Conservation (phyloP, 2,113 vertebrate genomes). For the Chaenogobius annularis region DNA sequence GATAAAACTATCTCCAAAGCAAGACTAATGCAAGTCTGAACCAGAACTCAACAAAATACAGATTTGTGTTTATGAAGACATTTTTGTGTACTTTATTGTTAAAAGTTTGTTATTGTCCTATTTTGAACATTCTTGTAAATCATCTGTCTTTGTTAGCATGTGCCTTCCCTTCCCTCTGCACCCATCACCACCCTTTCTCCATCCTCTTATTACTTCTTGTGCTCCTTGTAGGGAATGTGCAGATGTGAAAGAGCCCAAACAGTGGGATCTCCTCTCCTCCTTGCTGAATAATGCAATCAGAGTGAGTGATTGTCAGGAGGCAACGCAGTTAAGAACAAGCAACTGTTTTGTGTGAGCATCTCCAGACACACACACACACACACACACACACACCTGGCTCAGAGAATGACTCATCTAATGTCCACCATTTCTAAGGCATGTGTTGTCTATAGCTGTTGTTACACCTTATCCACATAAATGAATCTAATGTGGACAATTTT, state of each 20-base stretch:
- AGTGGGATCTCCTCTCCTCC: conserved; percentile 40
- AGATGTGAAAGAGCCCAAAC: conserved; percentile 40
- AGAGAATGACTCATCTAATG: conserved; percentile 53
- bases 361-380: conserved; percentile 10
- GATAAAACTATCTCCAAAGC: too few species aligned
- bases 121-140: not conserved
- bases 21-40: not conserved
- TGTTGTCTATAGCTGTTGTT: conserved; percentile 2
- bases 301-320: conserved; percentile 50
- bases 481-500: conserved; percentile 2
- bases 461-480: not conserved
- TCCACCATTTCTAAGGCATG: conserved; percentile 28
- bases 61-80: not conserved
- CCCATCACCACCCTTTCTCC: conserved; percentile 30
- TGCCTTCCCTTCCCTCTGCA: conserved; percentile 14
- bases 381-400: conserved; percentile 29
- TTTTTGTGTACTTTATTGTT: not conserved
- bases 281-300: conserved; percentile 61
- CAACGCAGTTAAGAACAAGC: conserved; percentile 33
- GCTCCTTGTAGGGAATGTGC: conserved; percentile 22
- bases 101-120: too few species aligned
- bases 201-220: conserved; percentile 38
- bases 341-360: not conserved
- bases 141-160: conserved; percentile 1
- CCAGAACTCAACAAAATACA: not conserved